phyloP scores from a whole-genome alignment of 2,113 vertebrate genomes.

The Pseudopodoces humilis region DNA sequence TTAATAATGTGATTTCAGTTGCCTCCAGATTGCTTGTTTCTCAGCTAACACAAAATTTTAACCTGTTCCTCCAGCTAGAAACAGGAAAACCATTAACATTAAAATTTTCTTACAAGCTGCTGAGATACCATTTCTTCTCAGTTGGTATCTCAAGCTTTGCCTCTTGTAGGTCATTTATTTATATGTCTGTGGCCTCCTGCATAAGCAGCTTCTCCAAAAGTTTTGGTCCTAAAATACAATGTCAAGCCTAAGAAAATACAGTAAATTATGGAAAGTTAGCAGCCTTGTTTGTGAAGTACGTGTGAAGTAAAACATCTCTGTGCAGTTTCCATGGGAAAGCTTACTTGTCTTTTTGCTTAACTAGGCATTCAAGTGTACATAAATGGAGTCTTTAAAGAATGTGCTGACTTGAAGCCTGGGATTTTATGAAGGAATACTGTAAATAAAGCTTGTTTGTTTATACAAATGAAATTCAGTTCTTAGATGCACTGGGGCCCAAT shows the following conservation, averaged over 20 bases:
- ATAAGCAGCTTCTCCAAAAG: conserved; percentile 36
- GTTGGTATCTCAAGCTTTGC: neutral
- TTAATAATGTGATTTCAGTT: neutral
- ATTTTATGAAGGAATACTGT: conserved; percentile 65
- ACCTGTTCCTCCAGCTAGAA: conserved; percentile 10
- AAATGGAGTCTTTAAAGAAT: conserved; percentile 68
- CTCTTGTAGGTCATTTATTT: conserved; percentile 54
- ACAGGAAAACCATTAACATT: neutral
- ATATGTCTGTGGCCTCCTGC: conserved; percentile 7
- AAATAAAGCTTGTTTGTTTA: conserved; percentile 74
- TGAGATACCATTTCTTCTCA: neutral
- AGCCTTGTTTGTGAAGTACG: conserved; percentile 68
- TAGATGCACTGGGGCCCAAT: conserved; percentile 45
- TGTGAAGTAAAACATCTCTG: conserved; percentile 71
- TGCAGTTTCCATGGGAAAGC: conserved; percentile 78
- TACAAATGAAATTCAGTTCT: conserved; percentile 56
- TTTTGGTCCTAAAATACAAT: conserved; percentile 47
- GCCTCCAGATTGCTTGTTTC: neutral
- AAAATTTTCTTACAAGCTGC: neutral
- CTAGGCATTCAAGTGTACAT: conserved; percentile 66
- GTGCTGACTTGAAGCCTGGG: conserved; percentile 50
- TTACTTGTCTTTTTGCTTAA: conserved; percentile 57
- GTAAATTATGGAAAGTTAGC: conserved; percentile 58
- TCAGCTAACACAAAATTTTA: neutral
- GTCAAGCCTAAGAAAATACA: conserved; percentile 35